Evolutionary conservation across 2,888 invertebrate genomes (phyloP), one percentile per base, ranked within the genome.

Genomic region (Cordylochernes scorpioides): DNA sequence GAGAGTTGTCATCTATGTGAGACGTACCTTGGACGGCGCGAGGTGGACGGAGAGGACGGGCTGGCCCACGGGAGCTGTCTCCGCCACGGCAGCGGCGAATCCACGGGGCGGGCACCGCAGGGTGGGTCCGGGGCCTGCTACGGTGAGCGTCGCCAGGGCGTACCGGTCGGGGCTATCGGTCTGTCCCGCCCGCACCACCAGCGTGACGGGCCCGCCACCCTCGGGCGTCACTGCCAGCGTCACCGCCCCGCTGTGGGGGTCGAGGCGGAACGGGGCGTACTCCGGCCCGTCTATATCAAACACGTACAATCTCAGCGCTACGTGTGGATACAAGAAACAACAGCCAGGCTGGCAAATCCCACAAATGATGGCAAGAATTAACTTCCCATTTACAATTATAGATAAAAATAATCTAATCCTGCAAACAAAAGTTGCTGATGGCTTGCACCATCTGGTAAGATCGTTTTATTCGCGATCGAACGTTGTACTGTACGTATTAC

Each of bases 131-230:
- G 26, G 61, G 59, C 29, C 64, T 52, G 1, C 61, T 19, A 80
- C 59, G 9, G 71, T 65, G 30, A 84, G 60, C 1, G 82, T 80
- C 2, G 75, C 70, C 34, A 84, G 57, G 1, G 82, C 75, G 51
- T 78, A 78, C 29, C 80, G 65, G 57, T 82, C 82, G 0, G 70
- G 59, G 59, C 84, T 84, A 55, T 84, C 78, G 35, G 68, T 30
- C 31, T 44, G 44, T 2, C 40, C 39, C 8, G 44, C 44, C 30
- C 42, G 32, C 7, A 44, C 32, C 6, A 44, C 44, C 15, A 43
- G 18, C 2, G 42, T 43, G 5, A 42, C 28, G 5, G 44, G 44
- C 7, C 36, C 28, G 6, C 30, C 10, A 13, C 35, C 33, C 6
- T 39, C 34, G 4, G 63, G 57, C 30, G 72, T 53, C 28, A 59